Conservation (phyloP, 2,113 vertebrate species). For the Regulus satrapa region DNA sequence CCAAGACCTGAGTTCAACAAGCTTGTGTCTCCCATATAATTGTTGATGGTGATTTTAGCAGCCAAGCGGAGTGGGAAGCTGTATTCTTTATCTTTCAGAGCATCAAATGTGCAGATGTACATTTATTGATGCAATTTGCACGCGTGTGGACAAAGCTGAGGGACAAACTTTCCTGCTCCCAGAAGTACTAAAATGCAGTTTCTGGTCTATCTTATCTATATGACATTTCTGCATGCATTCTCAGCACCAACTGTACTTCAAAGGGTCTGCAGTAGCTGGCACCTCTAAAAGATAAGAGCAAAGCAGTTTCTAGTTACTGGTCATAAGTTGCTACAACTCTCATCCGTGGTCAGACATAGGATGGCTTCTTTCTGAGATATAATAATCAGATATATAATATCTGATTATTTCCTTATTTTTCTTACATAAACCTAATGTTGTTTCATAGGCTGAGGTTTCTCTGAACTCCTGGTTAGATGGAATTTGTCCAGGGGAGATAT, state of each 20-base stretch:
- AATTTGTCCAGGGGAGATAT: neutral
- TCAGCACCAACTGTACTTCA: neutral
- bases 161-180: neutral
- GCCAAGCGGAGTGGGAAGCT: neutral
- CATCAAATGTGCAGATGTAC: neutral
- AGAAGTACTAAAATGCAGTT: neutral
- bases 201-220: neutral
- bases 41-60: neutral
- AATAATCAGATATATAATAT: neutral
- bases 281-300: neutral
- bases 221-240: neutral
- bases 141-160: accelerated
- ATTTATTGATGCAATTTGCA: neutral
- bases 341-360: neutral
- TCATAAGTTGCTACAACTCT: neutral
- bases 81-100: neutral
- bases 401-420: neutral
- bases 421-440: neutral
- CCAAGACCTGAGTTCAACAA: neutral
- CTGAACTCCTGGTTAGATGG: neutral
- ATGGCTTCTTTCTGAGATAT: neutral
- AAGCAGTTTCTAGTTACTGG: neutral
- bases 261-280: neutral
- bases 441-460: neutral
- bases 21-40: neutral